phyloP scores from a whole-genome alignment of 2,797 vertebrate species.

The Coccyzus lansbergi region DNA sequence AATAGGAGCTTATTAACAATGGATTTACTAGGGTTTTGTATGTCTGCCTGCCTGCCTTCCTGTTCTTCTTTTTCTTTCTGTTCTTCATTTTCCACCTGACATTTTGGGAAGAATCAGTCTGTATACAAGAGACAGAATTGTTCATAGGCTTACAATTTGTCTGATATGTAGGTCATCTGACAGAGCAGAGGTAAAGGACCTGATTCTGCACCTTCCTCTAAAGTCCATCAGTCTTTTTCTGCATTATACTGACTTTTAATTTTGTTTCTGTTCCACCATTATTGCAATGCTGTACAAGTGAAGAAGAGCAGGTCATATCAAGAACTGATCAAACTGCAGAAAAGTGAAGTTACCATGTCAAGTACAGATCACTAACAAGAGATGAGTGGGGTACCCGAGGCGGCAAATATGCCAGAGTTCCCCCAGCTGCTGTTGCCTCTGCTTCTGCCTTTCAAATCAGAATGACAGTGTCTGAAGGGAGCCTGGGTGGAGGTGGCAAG shows the following conservation, averaged over 20 bases:
- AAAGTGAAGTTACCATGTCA: not conserved
- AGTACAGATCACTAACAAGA: not conserved
- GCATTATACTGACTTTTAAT: not conserved
- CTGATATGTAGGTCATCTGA: not conserved
- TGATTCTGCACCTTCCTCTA: not conserved
- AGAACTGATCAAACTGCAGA: not conserved
- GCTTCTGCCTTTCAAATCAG: not conserved
- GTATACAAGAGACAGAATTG: not conserved
- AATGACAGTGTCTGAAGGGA: not conserved
- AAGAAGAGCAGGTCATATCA: not conserved
- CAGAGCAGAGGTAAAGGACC: not conserved
- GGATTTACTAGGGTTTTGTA: not conserved
- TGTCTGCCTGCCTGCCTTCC: not conserved
- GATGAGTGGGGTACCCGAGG: not conserved
- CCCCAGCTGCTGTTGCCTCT: not conserved
- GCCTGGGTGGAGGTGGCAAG: not conserved
- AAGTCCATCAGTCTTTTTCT: not conserved
- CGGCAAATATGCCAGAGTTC: not conserved
- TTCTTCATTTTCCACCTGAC: not conserved
- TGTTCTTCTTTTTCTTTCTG: not conserved
- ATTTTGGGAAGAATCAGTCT: not conserved
- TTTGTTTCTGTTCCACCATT: not conserved
- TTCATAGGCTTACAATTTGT: not conserved
- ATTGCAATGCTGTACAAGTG: not conserved
- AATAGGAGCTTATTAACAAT: not conserved